Percentiles rank a stretch among this genome's conserved stretches.
Evolutionary conservation across 2,888 invertebrate species (phyloP).

Genomic region (Apamea crenata): DNA sequence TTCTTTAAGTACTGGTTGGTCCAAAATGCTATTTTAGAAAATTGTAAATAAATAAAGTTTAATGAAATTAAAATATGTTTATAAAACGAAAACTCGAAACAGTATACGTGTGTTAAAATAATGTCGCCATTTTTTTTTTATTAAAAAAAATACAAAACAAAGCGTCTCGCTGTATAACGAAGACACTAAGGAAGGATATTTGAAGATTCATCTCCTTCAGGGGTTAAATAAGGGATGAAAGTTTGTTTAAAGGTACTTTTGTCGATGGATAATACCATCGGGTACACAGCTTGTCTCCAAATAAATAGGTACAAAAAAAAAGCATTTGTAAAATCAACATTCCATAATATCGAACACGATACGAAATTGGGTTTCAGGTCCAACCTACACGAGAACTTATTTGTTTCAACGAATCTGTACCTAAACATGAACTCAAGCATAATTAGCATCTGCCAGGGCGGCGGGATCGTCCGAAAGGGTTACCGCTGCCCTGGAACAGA

Average conservation of each 20-base stretch:
- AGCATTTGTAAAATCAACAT: not conserved
- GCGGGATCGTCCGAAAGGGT: too few species aligned
- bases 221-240: not conserved
- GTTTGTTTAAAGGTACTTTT: not conserved
- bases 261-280: not conserved
- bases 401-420: constrained; percentile 22
- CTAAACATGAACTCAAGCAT: not conserved
- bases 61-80: too few species aligned
- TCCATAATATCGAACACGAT: not conserved
- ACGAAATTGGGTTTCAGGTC: not conserved
- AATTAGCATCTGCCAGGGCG: too few species aligned
- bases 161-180: not conserved
- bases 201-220: not conserved
- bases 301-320: not conserved
- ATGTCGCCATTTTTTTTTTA: too few species aligned
- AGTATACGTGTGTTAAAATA: too few species aligned
- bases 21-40: too few species aligned
- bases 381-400: not conserved
- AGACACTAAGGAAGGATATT: not conserved
- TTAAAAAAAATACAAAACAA: too few species aligned
- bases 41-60: too few species aligned
- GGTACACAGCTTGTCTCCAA: not conserved
- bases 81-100: too few species aligned
- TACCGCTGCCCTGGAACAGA: too few species aligned
- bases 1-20: too few species aligned